A percentile compares a stretch with the other conserved stretches of the same genome.
Evolutionary conservation across 2,797 vertebrate species (phyloP).

Genomic region (Crenichthys baileyi): DNA sequence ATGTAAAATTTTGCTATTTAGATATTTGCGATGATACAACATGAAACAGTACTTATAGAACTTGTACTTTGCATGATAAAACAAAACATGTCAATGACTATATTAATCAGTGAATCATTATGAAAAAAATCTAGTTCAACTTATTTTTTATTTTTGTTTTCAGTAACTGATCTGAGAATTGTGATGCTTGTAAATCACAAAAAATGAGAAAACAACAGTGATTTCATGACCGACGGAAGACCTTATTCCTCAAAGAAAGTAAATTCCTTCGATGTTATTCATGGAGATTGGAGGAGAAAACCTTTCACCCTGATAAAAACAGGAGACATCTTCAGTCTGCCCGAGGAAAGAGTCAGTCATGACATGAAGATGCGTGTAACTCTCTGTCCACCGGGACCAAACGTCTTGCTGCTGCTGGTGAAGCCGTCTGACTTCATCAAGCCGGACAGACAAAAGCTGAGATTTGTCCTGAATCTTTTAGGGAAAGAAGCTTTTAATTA

Average conservation of each 20-base stretch:
- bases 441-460: constrained; percentile 15
- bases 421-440: constrained; percentile 45
- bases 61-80: not conserved
- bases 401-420: constrained; percentile 43
- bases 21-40: not conserved
- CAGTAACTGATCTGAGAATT: constrained; percentile 43
- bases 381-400: constrained; percentile 43
- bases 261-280: not conserved
- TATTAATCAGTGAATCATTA: not conserved
- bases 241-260: not conserved
- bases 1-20: not conserved
- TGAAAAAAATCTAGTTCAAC: not conserved
- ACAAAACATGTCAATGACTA: not conserved
- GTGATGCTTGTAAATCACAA: constrained; percentile 42
- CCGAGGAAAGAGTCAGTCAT: not conserved
- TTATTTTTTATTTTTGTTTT: not conserved
- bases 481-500: constrained; percentile 32
- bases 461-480: constrained; percentile 24
- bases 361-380: constrained; percentile 6
- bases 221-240: constrained; percentile 21
- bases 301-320: constrained; percentile 37
- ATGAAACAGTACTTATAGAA: no score
- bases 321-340: constrained; percentile 27
- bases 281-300: constrained; percentile 3
- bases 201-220: not conserved